Base-by-base conservation (phyloP, 2,888 invertebrate genomes). In the Aphodius granarius region DNA sequence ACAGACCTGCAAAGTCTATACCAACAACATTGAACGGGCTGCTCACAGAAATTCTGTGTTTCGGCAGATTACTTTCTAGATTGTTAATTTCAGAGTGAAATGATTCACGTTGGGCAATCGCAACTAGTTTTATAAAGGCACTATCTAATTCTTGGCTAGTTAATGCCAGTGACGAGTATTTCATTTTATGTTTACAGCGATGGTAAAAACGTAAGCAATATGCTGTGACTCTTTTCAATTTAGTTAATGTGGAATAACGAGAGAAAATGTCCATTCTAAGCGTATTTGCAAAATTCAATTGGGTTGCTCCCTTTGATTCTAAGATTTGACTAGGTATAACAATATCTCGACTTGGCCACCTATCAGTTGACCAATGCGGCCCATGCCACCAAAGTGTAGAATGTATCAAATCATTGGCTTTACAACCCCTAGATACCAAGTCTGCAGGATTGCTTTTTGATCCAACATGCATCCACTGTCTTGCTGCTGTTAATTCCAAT, bases 391-490 rank as follows among this genome's bases (percentile, higher is more conserved):
- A 76, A 22, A 16, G 78, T 78, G 5, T 77, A 43, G 68, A 80
- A 78, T 23, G 79, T 19, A 65, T 81, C 78, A 63, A 81, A 68
- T 5, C 80, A 79, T 5, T 5, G 63, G 63, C 66, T 16, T 17
- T 13, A 13, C 63, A 16, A 43, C 84, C 84, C 63, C 84, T 68
- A 0, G 83, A 84, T 1, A 82, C 78, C 13, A 81, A 79, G 74
- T 84, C 83, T n/a, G 83, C 83, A 0, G 84, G 83, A 73, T 85
- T 85, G 5, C 79, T 72, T 21, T 77, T 73, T 5, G 81, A 79
- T 16, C 76, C 63, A 0, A 84, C 81, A 72, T 84, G 81, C 63
- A 72, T 71, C 84, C 84, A 85, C 19, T 71, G 73, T 5, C 70
- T 66, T 5, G 72, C 20, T 6, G 81, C 78, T 16, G 81, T 77